Base-by-base conservation (phyloP, 2,113 vertebrate genomes). In the Malurus alboscapulatus region DNA sequence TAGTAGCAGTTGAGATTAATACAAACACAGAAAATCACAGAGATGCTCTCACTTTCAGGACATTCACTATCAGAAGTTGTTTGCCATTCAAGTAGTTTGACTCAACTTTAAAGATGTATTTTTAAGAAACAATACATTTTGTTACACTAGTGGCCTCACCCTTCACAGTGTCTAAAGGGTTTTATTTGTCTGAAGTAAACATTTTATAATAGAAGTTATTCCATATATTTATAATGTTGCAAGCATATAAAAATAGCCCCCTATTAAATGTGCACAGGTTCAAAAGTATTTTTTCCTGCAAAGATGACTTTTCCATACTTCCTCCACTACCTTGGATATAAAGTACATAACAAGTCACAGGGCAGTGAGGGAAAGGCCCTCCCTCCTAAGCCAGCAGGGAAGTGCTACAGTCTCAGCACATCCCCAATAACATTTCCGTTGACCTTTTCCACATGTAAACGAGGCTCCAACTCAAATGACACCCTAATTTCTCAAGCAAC, bases 261-360 rank as follows among this genome's bases (percentile, higher is more conserved):
- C 83, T 73, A 81, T 84, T 94, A 90, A 88, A 71, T 8, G 27
- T 65, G 68, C 53, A 78, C 63, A 80, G 75, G 79, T 88, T 95
- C 76, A 78, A 91, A 71, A 94, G 48, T 22, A 71, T 50, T 81
- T 93, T 63, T 95, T 91, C 48, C 65, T 81, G 59, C 51, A 84
- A 74, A 92, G 85, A 94, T 96, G 67, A 95, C 55, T 95, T 96
- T 93, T 91, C 96, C 93, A 95, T 45, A 95, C 79, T 95, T 95
- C 95, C 95, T 95, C 76, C 79, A 50, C 48, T 32, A 75, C 1
- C 48, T 0, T 94, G 53, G 82, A 94, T 78, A 59, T 86, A 77
- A 94, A 95, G 90, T 94, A 67, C 76, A 84, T 96, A 77, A 85
- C 34, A 90, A 96, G 85, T 42, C 90, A 55, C 29, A 45, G 79